A percentile compares a stretch with the other conserved stretches of the same genome.
Conservation (phyloP, 1,140 invertebrate species). For the Drosophila cardini region DNA sequence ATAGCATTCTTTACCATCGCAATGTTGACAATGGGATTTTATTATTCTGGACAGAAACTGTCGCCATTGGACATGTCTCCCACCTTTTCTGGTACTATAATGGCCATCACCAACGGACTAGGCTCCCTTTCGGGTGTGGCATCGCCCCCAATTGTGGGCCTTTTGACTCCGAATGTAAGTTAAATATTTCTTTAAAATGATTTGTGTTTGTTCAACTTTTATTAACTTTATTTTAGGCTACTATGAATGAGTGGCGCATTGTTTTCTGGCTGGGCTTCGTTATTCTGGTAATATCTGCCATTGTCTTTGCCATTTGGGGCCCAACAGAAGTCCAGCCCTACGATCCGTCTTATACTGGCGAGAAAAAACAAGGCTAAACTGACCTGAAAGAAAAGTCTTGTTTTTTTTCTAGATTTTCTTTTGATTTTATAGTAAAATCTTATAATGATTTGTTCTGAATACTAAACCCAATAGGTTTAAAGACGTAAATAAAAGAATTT, state of each 20-base stretch:
- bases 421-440: no score
- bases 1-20: constrained; percentile 43
- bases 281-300: constrained; percentile 8
- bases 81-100: constrained; percentile 91
- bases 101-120: constrained; percentile 92
- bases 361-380: constrained; percentile 17
- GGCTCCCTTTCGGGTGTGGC: constrained; percentile 91
- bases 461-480: not conserved
- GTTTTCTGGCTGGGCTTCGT: constrained; percentile 33
- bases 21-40: constrained; percentile 88
- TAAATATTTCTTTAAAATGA: not conserved
- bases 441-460: no score
- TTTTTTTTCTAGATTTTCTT: not conserved
- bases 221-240: constrained; percentile 8
- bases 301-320: constrained; percentile 38
- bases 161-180: constrained; percentile 90
- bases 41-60: constrained; percentile 89
- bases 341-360: constrained; percentile 30
- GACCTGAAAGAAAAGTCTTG: not conserved
- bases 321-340: constrained; percentile 40
- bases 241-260: constrained; percentile 32
- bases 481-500: not conserved
- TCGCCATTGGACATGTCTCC: constrained; percentile 92
- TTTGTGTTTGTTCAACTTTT: not conserved
- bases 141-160: constrained; percentile 90